phyloP scores from a whole-genome alignment of 2,888 invertebrate species.

The Phytoseiulus persimilis region DNA sequence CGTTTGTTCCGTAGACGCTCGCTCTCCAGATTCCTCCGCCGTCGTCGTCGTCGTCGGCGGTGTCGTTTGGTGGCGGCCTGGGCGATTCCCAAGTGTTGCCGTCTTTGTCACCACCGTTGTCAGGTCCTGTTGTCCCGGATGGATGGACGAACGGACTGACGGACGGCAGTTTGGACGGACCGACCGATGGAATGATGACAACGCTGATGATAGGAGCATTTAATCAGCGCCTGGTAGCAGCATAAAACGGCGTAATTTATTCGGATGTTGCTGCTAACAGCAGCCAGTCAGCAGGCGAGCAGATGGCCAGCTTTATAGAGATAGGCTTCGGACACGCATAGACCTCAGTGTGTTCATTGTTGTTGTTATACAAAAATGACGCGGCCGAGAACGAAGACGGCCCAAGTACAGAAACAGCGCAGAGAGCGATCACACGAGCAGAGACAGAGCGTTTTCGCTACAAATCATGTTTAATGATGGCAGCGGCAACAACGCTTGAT shows the following conservation, averaged over 20 bases:
- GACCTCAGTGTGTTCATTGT: neutral
- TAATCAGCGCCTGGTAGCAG: neutral
- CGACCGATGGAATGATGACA: neutral
- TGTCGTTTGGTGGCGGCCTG: neutral
- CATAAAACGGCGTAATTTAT: neutral
- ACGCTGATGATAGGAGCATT: neutral
- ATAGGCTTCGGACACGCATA: neutral
- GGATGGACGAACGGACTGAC: neutral
- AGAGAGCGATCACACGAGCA: neutral
- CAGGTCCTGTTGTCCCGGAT: neutral
- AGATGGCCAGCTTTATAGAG: neutral
- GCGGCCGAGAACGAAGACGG: neutral
- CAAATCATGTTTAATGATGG: neutral
- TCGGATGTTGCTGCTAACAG: neutral
- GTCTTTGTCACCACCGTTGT: neutral
- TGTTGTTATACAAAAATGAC: neutral
- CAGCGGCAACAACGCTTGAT: neutral
- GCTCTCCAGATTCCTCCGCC: neutral
- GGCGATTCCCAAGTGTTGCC: neutral
- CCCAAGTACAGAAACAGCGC: neutral
- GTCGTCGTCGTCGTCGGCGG: neutral
- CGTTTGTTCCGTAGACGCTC: neutral
- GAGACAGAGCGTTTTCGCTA: neutral
- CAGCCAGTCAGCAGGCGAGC: neutral
- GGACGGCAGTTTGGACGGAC: neutral